Evolutionary conservation across 2,888 invertebrate species (phyloP), one percentile per base, ranked within the genome.

Genomic region (Agrotis ipsilon): DNA sequence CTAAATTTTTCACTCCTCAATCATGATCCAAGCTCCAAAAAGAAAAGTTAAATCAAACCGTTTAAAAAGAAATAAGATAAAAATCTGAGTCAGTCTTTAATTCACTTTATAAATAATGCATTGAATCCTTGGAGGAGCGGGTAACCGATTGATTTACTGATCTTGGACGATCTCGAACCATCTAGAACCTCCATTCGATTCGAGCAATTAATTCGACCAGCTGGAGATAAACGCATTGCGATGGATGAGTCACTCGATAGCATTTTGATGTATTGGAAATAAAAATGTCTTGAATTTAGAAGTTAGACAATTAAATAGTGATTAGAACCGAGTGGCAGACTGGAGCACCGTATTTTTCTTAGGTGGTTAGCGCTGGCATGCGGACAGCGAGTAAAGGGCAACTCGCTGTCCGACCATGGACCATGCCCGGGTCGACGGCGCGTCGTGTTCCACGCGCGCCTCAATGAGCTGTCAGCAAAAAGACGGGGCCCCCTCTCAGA

Each of bases 111-210:
- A 72, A 80, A 83, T 80, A 76, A 80, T 74, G 64, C 66, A 78
- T 78, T 82, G 51, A 74, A 72, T 83, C 72, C 51, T 21, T 55
- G 57, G 43, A 71, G 24, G 24, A 70, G 66, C 64, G 66, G 64
- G 65, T 76, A 78, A 71, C 64, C 68, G 83, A 70, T 82, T 83
- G 82, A 83, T 80, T 78, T 82, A 78, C 72, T 72, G 81, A 78
- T 82, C 68, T 74, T 55, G 51, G 55, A 72, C 45, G 67, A 74
- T 74, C 64, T 78, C 46, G 48, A 57, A 80, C 32, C 55, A 32
- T 55, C 32, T 55, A 55, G 55, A 32, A 55, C 27, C 64, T 68
- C 72, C 68, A 59, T 65, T 77, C 39, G 52, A 71, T 67, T 74
- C 55, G 9, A 73, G 61, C 70, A 80, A 81, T 83, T 78, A 81